Conservation (phyloP, 2,797 vertebrate genomes). For the Pyrrhura leucotis region DNA sequence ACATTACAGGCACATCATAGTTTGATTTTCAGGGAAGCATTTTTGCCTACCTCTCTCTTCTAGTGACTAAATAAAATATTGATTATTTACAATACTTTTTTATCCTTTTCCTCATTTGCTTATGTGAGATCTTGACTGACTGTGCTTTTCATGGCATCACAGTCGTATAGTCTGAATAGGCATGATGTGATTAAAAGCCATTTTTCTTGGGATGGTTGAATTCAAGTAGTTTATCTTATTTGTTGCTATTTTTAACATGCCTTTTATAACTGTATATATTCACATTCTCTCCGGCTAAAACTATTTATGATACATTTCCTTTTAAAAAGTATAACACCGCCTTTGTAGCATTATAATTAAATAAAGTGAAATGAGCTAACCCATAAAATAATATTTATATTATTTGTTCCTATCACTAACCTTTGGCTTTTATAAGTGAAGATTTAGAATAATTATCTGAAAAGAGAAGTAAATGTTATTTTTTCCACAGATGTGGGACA, state of each 20-base stretch:
- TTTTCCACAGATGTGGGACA: not conserved
- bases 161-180: not conserved
- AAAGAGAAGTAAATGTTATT: not conserved
- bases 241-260: not conserved
- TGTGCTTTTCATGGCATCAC: not conserved
- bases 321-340: not conserved
- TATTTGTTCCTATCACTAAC: not conserved
- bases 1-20: not conserved
- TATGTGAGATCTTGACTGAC: not conserved
- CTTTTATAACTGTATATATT: not conserved
- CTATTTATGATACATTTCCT: not conserved
- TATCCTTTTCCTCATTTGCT: not conserved
- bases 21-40: not conserved
- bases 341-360: not conserved
- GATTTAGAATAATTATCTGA: not conserved
- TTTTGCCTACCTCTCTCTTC: not conserved
- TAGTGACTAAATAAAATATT: not conserved
- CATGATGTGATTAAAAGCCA: not conserved
- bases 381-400: not conserved
- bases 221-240: not conserved
- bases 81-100: not conserved
- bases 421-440: not conserved
- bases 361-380: not conserved
- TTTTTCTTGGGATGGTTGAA: not conserved
- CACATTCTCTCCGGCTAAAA: not conserved